Base-by-base conservation (phyloP, 2,797 vertebrate species). In the Trematomus bernacchii region DNA sequence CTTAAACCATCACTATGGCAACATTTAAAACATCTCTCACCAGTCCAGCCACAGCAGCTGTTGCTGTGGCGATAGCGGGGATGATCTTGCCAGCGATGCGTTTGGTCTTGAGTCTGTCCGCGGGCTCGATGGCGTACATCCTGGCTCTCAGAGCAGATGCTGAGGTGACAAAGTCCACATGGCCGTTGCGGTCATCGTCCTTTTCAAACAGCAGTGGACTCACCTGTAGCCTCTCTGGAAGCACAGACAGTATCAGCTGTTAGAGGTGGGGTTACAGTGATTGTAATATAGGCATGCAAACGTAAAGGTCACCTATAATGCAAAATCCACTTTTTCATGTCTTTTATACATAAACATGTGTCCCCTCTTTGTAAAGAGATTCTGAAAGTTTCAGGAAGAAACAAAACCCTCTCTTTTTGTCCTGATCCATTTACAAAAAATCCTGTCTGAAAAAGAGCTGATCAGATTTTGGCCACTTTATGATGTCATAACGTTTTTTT, bases 81-180 rank as follows among this genome's bases (percentile, higher is more conserved):
- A 99, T 99, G 83, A 99, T 99, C 92, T 99, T 99, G 10, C 98
- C 98, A 16, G 98, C 98, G 53, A 99, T 99, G 51, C 97, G 97
- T 79, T 99, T 99, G 72, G 97, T 98, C 95, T 99, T 98, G 54
- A 99, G 94, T 52, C 97, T 93, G 90, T 99, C 97, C 3, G 97
- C 97, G 1, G 96, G 96, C 47, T 99, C 96, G 0, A 99, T 99
- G 77, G 92, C 95, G 86, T 99, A 99, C 98, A 99, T 97, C 82
- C 88, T 95, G 67, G 98, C 98, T 87, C 98, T 91, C 73, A 99
- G 93, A 57, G 97, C 96, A 6, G 98, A 99, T 0, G 97, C 98
- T 2, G 98, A 95, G 37, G 97, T 93, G 84, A 99, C 94, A 13
- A 97, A 99, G 91, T 99, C 97, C 91, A 99, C 89, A 62, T 99